phyloP scores from a whole-genome alignment of 1,140 invertebrate genomes.

The Saccostrea cuccullata region DNA sequence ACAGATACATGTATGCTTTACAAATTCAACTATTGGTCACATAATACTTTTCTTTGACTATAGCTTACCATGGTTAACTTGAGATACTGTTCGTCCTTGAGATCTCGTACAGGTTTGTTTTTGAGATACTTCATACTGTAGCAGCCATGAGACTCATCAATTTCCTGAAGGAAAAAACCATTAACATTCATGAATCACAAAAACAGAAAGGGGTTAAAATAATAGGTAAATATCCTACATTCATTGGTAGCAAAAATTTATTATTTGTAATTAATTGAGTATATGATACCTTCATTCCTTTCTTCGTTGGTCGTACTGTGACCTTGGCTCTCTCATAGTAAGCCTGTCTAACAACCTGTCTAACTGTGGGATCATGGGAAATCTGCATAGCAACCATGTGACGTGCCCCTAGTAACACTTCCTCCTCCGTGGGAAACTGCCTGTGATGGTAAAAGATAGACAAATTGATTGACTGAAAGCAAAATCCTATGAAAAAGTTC shows the following conservation, averaged over 20 bases:
- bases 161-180: slow-evolving; percentile 79
- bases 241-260: too few species aligned
- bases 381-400: slow-evolving; percentile 97
- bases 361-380: slow-evolving; percentile 92
- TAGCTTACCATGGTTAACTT: slow-evolving; percentile 59
- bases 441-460: slow-evolving; percentile 60
- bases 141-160: slow-evolving; percentile 91
- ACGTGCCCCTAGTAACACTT: slow-evolving; percentile 87
- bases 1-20: too few species aligned
- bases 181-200: too few species aligned
- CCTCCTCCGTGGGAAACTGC: slow-evolving; percentile 76
- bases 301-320: slow-evolving; percentile 90
- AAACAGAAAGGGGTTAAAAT: too few species aligned
- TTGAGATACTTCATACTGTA: slow-evolving; percentile 94
- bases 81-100: slow-evolving; percentile 94
- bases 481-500: too few species aligned
- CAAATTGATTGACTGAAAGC: too few species aligned
- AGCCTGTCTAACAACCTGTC: slow-evolving; percentile 91
- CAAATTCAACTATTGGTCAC: too few species aligned
- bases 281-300: slow-evolving; percentile 86
- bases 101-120: slow-evolving; percentile 94
- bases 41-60: neutral
- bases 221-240: too few species aligned
- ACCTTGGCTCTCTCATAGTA: slow-evolving; percentile 94
- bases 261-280: neutral